Conservation (phyloP, 1,140 invertebrate genomes). For the Lordiphosa clarofinis region DNA sequence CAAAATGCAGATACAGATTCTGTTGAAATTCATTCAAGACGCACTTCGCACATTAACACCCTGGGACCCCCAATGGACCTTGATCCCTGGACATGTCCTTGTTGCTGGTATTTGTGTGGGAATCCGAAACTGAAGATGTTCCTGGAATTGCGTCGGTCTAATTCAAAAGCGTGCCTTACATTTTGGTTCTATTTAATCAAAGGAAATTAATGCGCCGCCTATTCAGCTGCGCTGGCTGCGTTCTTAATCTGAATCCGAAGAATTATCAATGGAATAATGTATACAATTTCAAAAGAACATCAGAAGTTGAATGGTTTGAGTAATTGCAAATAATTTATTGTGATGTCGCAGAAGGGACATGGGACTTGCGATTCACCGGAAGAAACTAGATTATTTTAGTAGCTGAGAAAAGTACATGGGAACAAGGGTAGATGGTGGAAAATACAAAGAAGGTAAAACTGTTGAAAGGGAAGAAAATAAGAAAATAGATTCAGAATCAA, state of each 20-base stretch:
- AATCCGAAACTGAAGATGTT: constrained; percentile 43
- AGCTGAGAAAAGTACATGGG: no score
- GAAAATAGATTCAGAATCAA: no score
- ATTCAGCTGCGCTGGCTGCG: not conserved
- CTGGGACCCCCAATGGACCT: constrained; percentile 20
- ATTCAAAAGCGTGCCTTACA: constrained; percentile 61
- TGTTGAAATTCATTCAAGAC: constrained; percentile 69
- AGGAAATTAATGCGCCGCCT: constrained; percentile 33
- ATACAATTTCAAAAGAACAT: constrained; percentile 9
- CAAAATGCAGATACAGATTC: constrained; percentile 36
- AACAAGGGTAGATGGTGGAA: no score
- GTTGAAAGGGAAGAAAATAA: no score
- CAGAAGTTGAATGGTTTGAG: not conserved
- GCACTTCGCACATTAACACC: constrained; percentile 76
- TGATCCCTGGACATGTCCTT: constrained; percentile 39
- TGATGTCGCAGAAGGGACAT: constrained; percentile 29
- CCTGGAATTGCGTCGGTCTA: constrained; percentile 59
- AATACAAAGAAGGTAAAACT: no score
- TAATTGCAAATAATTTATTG: constrained; percentile 14
- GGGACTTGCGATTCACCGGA: not conserved
- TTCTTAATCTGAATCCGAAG: constrained; percentile 9
- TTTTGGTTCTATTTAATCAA: constrained; percentile 29
- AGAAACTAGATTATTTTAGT: no score
- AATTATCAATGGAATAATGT: constrained; percentile 17
- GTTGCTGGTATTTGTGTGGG: constrained; percentile 35